Percentiles rank a stretch among this genome's conserved stretches.
These are phyloP conservation scores for Drosophila demipolita DNA, from an alignment of 2,888 invertebrate genomes.

Conservation along the genomic window DNA sequence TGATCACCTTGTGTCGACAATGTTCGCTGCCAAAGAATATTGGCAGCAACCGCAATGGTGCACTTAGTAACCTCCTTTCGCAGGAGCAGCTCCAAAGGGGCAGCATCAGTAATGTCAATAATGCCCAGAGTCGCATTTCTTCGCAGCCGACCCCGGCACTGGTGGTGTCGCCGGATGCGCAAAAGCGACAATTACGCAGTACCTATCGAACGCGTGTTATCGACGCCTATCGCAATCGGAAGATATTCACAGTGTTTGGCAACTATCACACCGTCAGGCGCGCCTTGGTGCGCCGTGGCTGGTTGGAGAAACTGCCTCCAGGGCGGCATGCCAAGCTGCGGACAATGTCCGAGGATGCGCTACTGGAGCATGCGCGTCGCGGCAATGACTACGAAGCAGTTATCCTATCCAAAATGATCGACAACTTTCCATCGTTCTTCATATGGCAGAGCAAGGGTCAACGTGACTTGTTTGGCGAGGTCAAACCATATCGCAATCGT, in stretches of 20 bases:
- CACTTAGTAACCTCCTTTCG: neutral
- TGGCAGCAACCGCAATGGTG: slow-evolving; percentile 5
- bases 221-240: slow-evolving; percentile 81
- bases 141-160: slow-evolving; percentile 7
- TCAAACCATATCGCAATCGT: slow-evolving; percentile 80
- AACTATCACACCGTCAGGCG: slow-evolving; percentile 77
- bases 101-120: slow-evolving; percentile 22
- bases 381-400: slow-evolving; percentile 84
- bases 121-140: slow-evolving; percentile 22
- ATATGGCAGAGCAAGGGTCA: slow-evolving; percentile 88
- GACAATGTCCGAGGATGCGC: slow-evolving; percentile 70
- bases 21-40: slow-evolving; percentile 56
- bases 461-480: slow-evolving; percentile 70
- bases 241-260: slow-evolving; percentile 83
- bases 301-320: slow-evolving; percentile 89
- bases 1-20: slow-evolving; percentile 67
- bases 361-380: slow-evolving; percentile 77
- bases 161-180: slow-evolving; percentile 39
- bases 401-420: slow-evolving; percentile 87
- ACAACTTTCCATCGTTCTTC: slow-evolving; percentile 88
- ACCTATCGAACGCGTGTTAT: slow-evolving; percentile 77
- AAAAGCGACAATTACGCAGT: slow-evolving; percentile 67
- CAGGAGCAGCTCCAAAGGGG: slow-evolving; percentile 15
- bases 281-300: slow-evolving; percentile 88
- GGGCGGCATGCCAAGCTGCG: slow-evolving; percentile 78